Evolutionary conservation across 2,888 invertebrate genomes (phyloP), one percentile per base, ranked within the genome.

Genomic region (Epiblema foenella): DNA sequence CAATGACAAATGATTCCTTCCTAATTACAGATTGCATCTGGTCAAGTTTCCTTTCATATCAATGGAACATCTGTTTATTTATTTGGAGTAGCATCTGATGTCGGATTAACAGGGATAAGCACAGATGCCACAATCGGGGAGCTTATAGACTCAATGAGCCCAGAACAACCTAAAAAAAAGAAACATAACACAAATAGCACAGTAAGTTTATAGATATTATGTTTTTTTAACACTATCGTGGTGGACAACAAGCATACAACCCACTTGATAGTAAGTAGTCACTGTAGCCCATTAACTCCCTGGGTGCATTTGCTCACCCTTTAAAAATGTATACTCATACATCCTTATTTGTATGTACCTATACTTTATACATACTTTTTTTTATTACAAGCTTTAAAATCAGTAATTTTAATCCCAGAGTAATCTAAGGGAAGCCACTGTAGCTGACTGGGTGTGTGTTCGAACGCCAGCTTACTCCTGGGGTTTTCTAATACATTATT

Each of bases 21-120:
- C 46, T 66, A 58, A 60, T 84, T 81, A 24, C 77, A 95, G 91
- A 94, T 97, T 77, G 95, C 96, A 39, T 95, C 96, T 70, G 97
- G 97, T 1, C 95, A 95, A 84, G 94, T 96, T 42, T 96, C 96
- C 67, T 97, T 97, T 82, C 95, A 95, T 79, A 94, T 97, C 77
- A 90, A 95, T 75, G 94, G 95, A 29, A 95, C 95, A 51, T 94
- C 95, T 73, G 93, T 95, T 2, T 96, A 95, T 82, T 89, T 97
- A 65, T 94, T 96, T 80, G 95, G 95, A 77, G 93, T 89, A 68
- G 95, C 94, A 69, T 93, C 89, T 59, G 95, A 95, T 85, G 94
- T 93, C 54, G 94, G 93, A 18, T 79, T 95, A 11, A 92, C 93
- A 56, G 95, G 95, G 5, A 88, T 93, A 46, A 89, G 89, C 73